Percentiles rank a stretch among this genome's conserved stretches.
Conservation (phyloP, 2,113 vertebrate species). For the Arothron firmamentum region DNA sequence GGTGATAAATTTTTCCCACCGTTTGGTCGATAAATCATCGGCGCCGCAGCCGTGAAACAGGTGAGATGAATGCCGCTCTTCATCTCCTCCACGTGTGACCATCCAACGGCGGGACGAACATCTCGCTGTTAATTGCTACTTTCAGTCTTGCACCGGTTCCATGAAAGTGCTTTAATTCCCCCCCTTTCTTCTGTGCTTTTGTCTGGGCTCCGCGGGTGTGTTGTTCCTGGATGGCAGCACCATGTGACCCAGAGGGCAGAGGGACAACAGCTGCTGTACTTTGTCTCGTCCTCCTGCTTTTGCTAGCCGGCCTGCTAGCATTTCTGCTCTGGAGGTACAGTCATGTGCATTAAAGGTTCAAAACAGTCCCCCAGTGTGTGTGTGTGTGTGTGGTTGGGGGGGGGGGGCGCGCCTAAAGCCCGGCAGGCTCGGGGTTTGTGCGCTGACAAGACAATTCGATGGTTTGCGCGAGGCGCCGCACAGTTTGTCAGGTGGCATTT, state of each 20-base stretch:
- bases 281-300: slow-evolving; percentile 62
- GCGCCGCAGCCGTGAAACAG: slow-evolving; percentile 39
- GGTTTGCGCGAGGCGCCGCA: slow-evolving; percentile 9
- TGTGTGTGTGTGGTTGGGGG: too few species aligned
- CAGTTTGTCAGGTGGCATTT: slow-evolving; percentile 23
- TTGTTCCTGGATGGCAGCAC: slow-evolving; percentile 54
- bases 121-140: not conserved
- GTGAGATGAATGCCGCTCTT: slow-evolving; percentile 46
- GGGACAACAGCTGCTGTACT: slow-evolving; percentile 45
- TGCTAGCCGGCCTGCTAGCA: slow-evolving; percentile 49
- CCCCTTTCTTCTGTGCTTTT: not conserved
- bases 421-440: slow-evolving; percentile 26
- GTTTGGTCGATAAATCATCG: slow-evolving; percentile 49
- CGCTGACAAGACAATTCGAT: slow-evolving; percentile 43
- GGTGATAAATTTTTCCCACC: slow-evolving; percentile 50
- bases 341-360: slow-evolving; percentile 20
- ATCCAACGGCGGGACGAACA: slow-evolving; percentile 13
- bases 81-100: slow-evolving; percentile 20
- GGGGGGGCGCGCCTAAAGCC: slow-evolving; percentile 10
- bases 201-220: slow-evolving; percentile 3
- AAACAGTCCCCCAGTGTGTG: slow-evolving; percentile 17
- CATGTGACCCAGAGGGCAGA: slow-evolving; percentile 51
- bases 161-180: not conserved
- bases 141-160: too few species aligned
- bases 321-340: slow-evolving; percentile 70